Percentiles rank a stretch among this genome's conserved stretches.
phyloP scores from a whole-genome alignment of 64 coral and sea anemone genomes.

The Acropora tenuis region DNA sequence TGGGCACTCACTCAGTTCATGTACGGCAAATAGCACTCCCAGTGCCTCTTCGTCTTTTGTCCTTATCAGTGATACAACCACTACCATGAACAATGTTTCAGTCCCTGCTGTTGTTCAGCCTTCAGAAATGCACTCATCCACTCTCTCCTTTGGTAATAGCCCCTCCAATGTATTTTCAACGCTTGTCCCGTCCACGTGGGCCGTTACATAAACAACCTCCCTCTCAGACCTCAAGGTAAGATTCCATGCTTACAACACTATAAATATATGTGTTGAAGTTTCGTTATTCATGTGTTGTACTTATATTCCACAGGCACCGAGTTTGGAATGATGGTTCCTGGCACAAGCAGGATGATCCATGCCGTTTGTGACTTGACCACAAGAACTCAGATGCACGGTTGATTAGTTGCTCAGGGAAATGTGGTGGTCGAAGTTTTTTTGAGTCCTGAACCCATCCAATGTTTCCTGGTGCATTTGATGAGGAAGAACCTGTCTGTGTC shows the following conservation, averaged over 20 bases:
- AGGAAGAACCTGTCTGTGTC: constrained; percentile 15
- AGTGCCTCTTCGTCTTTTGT: background rate
- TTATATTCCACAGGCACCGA: constrained; percentile 1
- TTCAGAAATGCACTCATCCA: too few species aligned
- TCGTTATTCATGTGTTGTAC: background rate
- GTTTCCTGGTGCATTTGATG: constrained; percentile 27
- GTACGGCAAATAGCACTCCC: background rate
- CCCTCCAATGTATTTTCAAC: too few species aligned
- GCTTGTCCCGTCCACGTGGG: too few species aligned
- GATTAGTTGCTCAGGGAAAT: constrained; percentile 12
- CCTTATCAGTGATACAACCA: too few species aligned
- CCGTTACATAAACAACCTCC: too few species aligned
- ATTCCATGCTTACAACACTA: background rate
- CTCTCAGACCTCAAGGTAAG: constrained; percentile 9
- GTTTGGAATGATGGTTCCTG: constrained; percentile 23
- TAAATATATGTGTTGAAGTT: background rate
- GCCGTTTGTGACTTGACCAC: background rate
- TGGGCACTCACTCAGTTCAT: background rate
- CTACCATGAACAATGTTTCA: too few species aligned
- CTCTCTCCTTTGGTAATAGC: too few species aligned
- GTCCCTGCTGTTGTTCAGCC: too few species aligned
- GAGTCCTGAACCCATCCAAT: constrained; percentile 24
- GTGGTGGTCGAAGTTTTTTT: constrained; percentile 34
- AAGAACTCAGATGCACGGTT: constrained; percentile 32
- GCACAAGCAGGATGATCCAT: background rate